A percentile compares a stretch with the other conserved stretches of the same genome.
Conservation (phyloP, 1,140 invertebrate species). For the Radopholus similis region DNA sequence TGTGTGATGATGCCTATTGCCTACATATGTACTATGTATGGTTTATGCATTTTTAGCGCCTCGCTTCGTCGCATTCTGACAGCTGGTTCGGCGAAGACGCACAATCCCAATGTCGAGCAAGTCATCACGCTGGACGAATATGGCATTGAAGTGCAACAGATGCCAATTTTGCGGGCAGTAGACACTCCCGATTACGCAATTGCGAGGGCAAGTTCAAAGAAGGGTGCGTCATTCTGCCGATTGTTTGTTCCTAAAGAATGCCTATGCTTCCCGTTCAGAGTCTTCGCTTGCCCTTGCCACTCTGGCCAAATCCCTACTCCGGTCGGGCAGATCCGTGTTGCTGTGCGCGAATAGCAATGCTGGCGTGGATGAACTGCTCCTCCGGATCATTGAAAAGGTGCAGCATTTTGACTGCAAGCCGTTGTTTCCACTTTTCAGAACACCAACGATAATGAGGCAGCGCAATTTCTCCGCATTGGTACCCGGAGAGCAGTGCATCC, state of each 20-base stretch:
- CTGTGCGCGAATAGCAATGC: background rate
- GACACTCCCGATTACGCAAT: background rate
- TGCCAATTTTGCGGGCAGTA: background rate
- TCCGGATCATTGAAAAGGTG: background rate
- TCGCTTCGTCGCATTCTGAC: background rate
- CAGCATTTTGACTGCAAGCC: background rate
- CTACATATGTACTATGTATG: too few relatives aligned
- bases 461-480: background rate
- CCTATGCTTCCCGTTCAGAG: background rate
- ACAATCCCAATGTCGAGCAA: background rate
- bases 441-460: too few relatives aligned
- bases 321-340: background rate
- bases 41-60: too few relatives aligned
- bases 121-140: background rate
- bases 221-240: background rate
- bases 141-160: background rate
- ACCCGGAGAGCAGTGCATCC: background rate
- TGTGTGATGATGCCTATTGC: background rate
- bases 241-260: background rate
- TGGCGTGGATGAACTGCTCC: background rate
- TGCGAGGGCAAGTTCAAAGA: background rate
- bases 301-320: background rate
- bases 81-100: background rate
- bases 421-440: background rate
- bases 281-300: background rate